Evolutionary conservation across 2,113 vertebrate species (phyloP).

Genomic region (Epinephelus cyanopodus): DNA sequence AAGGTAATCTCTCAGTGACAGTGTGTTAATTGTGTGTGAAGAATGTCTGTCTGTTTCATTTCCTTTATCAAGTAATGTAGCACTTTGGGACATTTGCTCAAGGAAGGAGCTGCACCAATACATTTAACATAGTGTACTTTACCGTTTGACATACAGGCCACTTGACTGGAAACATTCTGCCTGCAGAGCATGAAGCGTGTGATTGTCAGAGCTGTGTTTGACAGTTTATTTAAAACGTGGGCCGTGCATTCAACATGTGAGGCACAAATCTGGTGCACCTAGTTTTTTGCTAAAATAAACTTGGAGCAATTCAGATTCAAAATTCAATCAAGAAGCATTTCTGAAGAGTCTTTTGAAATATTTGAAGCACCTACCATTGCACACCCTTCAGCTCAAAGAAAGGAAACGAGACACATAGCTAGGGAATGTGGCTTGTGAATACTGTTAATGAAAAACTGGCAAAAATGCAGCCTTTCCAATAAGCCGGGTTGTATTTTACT

Average conservation of each 20-base stretch:
- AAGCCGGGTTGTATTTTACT: not conserved
- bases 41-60: too few relatives aligned
- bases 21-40: too few relatives aligned
- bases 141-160: not conserved
- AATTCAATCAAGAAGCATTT: not conserved
- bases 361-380: not conserved
- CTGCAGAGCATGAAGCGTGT: not conserved
- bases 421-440: not conserved
- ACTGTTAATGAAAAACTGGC: not conserved
- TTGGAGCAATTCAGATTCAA: not conserved
- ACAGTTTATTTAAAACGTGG: not conserved
- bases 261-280: not conserved
- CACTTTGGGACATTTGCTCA: too few relatives aligned
- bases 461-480: not conserved
- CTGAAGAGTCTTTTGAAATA: not conserved
- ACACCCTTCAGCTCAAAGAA: not conserved
- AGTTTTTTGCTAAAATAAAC: not conserved
- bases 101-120: too few relatives aligned
- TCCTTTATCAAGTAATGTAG: too few relatives aligned
- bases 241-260: not conserved
- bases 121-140: not conserved
- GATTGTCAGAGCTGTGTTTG: not conserved
- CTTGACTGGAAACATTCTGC: not conserved
- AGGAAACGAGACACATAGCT: not conserved
- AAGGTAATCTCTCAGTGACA: too few relatives aligned